phyloP scores from a whole-genome alignment of 2,113 vertebrate species.

The Dasyurus viverrinus region DNA sequence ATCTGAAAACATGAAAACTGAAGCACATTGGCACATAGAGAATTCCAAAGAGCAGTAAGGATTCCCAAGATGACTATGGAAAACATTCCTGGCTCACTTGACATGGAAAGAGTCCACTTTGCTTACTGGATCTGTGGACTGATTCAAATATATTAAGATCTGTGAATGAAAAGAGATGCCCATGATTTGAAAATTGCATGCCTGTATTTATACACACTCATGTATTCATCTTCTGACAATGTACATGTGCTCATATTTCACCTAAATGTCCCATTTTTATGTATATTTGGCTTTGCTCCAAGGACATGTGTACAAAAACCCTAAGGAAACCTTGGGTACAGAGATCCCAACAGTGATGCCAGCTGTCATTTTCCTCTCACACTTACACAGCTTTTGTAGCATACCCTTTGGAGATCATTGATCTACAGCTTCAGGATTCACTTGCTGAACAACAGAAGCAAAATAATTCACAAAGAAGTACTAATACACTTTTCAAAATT shows the following conservation, averaged over 20 bases:
- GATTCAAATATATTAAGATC: neutral
- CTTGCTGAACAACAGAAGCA: neutral
- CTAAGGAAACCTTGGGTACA: neutral
- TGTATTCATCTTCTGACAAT: neutral
- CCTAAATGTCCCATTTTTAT: neutral
- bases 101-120: neutral
- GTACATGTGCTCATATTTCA: neutral
- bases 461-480: neutral
- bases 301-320: neutral
- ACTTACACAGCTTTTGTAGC: neutral
- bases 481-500: neutral
- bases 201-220: neutral
- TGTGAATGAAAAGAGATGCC: neutral
- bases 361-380: neutral
- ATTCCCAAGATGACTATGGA: neutral
- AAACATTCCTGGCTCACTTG: neutral
- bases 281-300: neutral
- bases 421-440: neutral
- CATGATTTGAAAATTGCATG: neutral
- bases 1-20: slow-evolving; percentile 18
- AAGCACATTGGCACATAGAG: neutral
- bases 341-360: neutral
- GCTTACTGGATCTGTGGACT: neutral
- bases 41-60: neutral
- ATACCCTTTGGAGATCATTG: neutral